Conservation (phyloP, 2,888 invertebrate genomes). For the Branchipolynoe longqiensis region DNA sequence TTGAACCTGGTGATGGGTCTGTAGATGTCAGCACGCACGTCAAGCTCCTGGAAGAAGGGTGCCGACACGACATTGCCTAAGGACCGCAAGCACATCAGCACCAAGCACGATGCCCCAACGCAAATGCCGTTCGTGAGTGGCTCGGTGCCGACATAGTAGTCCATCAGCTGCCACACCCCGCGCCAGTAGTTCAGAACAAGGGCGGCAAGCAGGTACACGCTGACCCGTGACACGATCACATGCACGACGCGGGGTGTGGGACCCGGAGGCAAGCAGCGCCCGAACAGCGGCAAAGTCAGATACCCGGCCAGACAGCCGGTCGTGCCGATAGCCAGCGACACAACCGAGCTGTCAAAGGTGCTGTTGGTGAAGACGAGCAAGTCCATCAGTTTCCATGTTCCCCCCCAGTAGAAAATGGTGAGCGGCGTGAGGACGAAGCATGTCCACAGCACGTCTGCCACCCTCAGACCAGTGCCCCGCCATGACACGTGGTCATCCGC, state of each 20-base stretch:
- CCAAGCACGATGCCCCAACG: background rate
- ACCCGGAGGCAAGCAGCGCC: background rate
- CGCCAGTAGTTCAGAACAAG: slow-evolving; percentile 52
- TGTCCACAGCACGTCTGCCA: slow-evolving; percentile 40
- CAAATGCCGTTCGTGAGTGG: background rate
- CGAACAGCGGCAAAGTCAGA: background rate
- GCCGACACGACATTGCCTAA: slow-evolving; percentile 31
- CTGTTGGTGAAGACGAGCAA: background rate
- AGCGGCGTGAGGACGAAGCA: slow-evolving; percentile 46
- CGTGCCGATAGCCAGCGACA: slow-evolving; percentile 19
- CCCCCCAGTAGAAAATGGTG: slow-evolving; percentile 48
- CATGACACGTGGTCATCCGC: background rate
- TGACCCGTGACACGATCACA: background rate
- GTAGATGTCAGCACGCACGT: background rate
- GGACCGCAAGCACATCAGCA: background rate
- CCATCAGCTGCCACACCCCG: slow-evolving; percentile 52
- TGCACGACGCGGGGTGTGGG: background rate
- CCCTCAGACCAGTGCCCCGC: background rate
- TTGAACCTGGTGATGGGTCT: slow-evolving; percentile 15
- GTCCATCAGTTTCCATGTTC: slow-evolving; percentile 58
- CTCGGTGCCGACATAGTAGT: background rate
- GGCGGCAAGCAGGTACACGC: background rate
- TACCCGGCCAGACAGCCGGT: slow-evolving; percentile 11
- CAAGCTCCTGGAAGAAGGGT: slow-evolving; percentile 2
- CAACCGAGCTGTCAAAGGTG: background rate